These are phyloP conservation scores for Catharus minimus DNA, from an alignment of 2,113 vertebrate species.

Conservation along the genomic window DNA sequence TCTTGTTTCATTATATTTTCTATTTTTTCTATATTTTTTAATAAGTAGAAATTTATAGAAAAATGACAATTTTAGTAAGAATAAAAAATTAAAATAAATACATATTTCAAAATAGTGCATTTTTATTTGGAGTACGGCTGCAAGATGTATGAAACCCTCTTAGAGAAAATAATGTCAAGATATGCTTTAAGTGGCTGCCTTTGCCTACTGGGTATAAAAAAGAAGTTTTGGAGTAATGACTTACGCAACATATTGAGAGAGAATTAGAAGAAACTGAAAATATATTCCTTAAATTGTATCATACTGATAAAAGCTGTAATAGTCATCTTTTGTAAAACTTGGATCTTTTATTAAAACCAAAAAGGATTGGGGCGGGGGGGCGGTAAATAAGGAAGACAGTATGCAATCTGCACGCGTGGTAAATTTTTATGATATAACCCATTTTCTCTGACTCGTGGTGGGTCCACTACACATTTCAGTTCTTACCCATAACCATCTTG, in stretches of 20 bases:
- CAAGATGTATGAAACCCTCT: not conserved
- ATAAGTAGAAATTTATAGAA: not conserved
- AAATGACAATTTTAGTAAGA: not conserved
- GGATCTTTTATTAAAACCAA: constrained; percentile 32
- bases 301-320: constrained; percentile 32
- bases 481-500: constrained; percentile 24
- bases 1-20: not conserved
- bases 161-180: not conserved
- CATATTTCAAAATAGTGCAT: not conserved
- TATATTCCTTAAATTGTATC: not conserved
- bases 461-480: not conserved
- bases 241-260: not conserved
- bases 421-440: not conserved
- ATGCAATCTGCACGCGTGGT: constrained; percentile 23
- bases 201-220: not conserved
- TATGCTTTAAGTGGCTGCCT: not conserved
- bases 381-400: not conserved
- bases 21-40: not conserved
- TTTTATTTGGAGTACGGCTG: not conserved
- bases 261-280: constrained; percentile 1
- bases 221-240: not conserved
- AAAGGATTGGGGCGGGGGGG: not conserved
- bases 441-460: constrained; percentile 17
- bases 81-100: not conserved
- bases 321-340: not conserved